These are phyloP conservation scores for Campylomormyrus numenius DNA, from an alignment of 2,113 vertebrate genomes.

Conservation along the genomic window DNA sequence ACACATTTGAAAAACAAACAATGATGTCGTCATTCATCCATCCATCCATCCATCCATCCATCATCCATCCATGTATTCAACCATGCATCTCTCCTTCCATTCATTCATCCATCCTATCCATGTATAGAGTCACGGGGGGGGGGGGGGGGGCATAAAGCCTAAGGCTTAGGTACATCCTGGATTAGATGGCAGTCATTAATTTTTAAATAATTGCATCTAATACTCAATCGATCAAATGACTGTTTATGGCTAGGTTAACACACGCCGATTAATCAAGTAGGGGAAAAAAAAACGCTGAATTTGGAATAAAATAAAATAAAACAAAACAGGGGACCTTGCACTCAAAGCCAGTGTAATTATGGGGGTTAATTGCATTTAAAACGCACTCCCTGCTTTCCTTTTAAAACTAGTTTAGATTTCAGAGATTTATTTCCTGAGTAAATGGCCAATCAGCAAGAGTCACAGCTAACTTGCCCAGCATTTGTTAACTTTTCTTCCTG, in stretches of 20 bases:
- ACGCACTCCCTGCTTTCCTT: not conserved
- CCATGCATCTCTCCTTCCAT: not conserved
- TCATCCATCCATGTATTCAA: not conserved
- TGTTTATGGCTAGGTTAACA: not conserved
- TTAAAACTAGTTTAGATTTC: not conserved
- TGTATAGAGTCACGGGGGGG: not conserved
- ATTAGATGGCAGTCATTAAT: not conserved
- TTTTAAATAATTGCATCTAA: not conserved
- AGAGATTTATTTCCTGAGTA: not conserved
- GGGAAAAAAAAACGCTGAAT: not conserved
- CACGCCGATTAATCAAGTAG: not conserved
- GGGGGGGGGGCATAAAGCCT: not conserved
- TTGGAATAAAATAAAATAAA: not conserved
- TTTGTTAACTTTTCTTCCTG: not conserved
- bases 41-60: not conserved
- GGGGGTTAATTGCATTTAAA: conserved; percentile 5
- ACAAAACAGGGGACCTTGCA: not conserved
- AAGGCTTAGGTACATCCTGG: not conserved
- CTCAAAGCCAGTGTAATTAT: not conserved
- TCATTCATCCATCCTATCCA: not conserved
- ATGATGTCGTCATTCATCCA: not conserved
- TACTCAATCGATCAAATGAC: not conserved
- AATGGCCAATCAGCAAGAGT: not conserved
- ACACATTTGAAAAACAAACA: not conserved
- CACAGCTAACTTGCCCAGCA: not conserved